Conservation (phyloP, 2,888 invertebrate species). For the Drosophila barbarae region DNA sequence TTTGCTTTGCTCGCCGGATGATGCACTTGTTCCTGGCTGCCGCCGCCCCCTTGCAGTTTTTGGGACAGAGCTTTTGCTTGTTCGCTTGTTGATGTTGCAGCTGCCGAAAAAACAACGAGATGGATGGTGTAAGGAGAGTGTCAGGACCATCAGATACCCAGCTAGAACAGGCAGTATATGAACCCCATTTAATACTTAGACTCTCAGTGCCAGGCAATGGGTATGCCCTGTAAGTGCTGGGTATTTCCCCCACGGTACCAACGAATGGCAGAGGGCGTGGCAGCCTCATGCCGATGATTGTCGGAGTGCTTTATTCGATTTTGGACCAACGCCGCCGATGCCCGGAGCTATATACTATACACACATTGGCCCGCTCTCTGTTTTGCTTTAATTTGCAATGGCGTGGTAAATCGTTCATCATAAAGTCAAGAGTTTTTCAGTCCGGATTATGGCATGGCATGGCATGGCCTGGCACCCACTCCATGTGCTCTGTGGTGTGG, state of each 20-base stretch:
- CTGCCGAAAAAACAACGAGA: slow-evolving; percentile 9
- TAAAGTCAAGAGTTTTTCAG: slow-evolving; percentile 51
- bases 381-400: slow-evolving; percentile 48
- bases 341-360: not conserved
- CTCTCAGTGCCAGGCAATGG: too few relatives aligned
- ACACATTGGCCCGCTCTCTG: slow-evolving; percentile 15
- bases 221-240: not conserved
- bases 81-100: slow-evolving; percentile 40
- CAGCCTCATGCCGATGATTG: slow-evolving; percentile 33
- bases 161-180: too few relatives aligned
- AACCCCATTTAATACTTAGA: not conserved
- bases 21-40: slow-evolving; percentile 38
- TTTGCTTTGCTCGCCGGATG: slow-evolving; percentile 40
- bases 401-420: slow-evolving; percentile 54
- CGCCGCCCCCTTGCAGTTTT: slow-evolving; percentile 15
- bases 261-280: slow-evolving; percentile 42
- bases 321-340: slow-evolving; percentile 10
- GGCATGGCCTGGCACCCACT: not conserved
- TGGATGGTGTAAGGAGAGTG: not conserved
- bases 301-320: slow-evolving; percentile 48
- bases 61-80: slow-evolving; percentile 15
- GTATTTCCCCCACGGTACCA: slow-evolving; percentile 3
- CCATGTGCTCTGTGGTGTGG: not conserved
- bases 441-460: slow-evolving; percentile 34
- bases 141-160: not conserved